Evolutionary conservation across 1,140 invertebrate genomes (phyloP).

Genomic region (Lanistes nyassanus): DNA sequence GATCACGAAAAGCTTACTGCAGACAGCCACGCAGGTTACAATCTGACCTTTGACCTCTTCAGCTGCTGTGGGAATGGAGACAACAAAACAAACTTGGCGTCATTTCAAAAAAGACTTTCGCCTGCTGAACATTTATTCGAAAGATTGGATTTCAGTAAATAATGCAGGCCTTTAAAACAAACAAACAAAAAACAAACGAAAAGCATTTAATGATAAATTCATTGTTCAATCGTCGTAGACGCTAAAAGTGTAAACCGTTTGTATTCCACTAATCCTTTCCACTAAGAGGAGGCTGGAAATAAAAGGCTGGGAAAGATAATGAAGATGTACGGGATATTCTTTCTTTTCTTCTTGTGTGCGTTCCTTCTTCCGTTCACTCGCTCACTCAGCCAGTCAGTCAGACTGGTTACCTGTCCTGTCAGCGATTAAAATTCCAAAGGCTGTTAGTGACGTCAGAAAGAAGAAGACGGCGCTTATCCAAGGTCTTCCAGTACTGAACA

Average conservation of each 20-base stretch:
- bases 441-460: conserved; percentile 3
- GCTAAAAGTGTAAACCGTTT: not conserved
- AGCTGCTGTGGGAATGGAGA: not conserved
- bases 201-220: not conserved
- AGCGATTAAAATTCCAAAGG: conserved; percentile 7
- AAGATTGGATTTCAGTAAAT: too few species aligned
- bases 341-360: too few species aligned
- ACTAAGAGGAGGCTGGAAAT: not conserved
- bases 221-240: not conserved
- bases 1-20: conserved; percentile 23
- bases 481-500: not conserved
- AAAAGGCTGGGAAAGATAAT: not conserved
- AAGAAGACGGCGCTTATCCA: not conserved
- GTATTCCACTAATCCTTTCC: not conserved
- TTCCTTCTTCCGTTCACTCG: too few species aligned
- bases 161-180: too few species aligned
- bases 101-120: not conserved
- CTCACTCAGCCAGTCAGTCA: too few species aligned
- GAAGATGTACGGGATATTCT: not conserved
- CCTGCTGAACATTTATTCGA: not conserved
- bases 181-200: not conserved
- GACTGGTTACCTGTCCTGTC: not conserved
- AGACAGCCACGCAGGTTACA: conserved; percentile 22
- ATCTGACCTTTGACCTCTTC: conserved; percentile 1
- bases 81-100: not conserved